Conservation (phyloP, 2,888 invertebrate genomes). For the Tetramorium bicarinatum region DNA sequence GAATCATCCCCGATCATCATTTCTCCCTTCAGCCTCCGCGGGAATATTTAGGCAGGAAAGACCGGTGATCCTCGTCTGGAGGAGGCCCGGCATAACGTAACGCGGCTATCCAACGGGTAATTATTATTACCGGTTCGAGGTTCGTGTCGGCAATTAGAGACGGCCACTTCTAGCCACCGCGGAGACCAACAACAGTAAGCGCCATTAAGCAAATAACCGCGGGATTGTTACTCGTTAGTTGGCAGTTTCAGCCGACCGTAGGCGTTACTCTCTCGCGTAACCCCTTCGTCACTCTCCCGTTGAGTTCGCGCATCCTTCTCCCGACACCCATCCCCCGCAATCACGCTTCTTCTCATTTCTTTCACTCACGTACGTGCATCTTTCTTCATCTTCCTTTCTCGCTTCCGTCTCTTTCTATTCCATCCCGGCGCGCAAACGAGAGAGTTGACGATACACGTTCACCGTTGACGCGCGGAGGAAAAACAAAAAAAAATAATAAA, state of each 20-base stretch:
- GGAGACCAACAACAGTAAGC: conserved; percentile 77
- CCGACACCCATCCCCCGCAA: conserved; percentile 3
- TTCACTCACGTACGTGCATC: conserved; percentile 10
- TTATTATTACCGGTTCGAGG: conserved; percentile 79
- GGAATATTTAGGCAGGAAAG: conserved; percentile 13
- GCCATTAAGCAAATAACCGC: conserved; percentile 79
- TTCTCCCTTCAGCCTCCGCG: background rate
- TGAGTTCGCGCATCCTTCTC: conserved; percentile 17
- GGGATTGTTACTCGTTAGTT: conserved; percentile 68
- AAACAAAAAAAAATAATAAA: conserved; percentile 74
- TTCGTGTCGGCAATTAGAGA: conserved; percentile 82
- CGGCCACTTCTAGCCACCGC: conserved; percentile 75
- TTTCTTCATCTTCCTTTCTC: background rate
- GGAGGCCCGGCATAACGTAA: conserved; percentile 47
- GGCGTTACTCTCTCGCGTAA: conserved; percentile 30
- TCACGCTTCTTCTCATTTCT: conserved; percentile 20
- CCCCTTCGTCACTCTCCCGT: conserved; percentile 38
- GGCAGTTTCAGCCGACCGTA: conserved; percentile 60
- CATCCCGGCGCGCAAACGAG: conserved; percentile 21
- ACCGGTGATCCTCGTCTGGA: conserved; percentile 9
- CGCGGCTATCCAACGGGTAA: conserved; percentile 68
- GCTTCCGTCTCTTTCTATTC: background rate
- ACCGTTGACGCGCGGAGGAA: conserved; percentile 74
- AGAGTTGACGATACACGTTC: conserved; percentile 72
- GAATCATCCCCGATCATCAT: background rate